Base-by-base conservation (phyloP, 2,888 invertebrate genomes). In the Cyrtodaria siliqua region DNA sequence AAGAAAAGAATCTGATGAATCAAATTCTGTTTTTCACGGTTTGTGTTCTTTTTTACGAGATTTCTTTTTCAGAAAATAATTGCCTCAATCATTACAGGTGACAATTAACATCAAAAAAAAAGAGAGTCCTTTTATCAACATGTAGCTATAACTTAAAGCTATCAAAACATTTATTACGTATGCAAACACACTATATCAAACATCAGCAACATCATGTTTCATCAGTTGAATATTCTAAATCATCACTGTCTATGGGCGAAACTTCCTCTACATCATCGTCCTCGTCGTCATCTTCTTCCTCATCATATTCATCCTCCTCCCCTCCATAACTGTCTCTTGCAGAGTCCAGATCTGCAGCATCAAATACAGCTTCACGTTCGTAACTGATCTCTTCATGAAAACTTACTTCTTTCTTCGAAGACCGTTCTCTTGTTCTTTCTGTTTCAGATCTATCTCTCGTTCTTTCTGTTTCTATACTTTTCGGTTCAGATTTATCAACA, bases 231-330 rank as follows among this genome's bases (percentile, higher is more conserved):
- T 80, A 80, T 67, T 76, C 74, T 6, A 74, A 27, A 49, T 79
- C 75, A 44, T 75, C 76, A 66, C 69, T 75, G 47, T 75, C 80
- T 23, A 76, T 80, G 0, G 73, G 66, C 6, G 80, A 80, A 2
- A 80, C 73, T 50, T 80, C 69, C 8, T 66, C 66, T 52, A 71
- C 72, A n/a, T 75, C 73, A 62, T 79, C 79, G 27, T 79, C 74
- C 24, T 79, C 79, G 16, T 73, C 66, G 20, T 62, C 56, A 23
- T 78, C 82, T 26, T 76, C 72, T 49, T 75, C 72, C 12, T 79
- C 78, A 55, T 66, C 64, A n/a, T 49, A 44, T 40, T 71, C 70
- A 56, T 66, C 64, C 14, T 69, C 70, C n/a, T 56, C 66, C 18
- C 50, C 53, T 29, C 64, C 67, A 59, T 61, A 67, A 50, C 27